These are phyloP conservation scores for Peromyscus maniculatus DNA, from an alignment of 2,113 vertebrate species.

Conservation along the genomic window DNA sequence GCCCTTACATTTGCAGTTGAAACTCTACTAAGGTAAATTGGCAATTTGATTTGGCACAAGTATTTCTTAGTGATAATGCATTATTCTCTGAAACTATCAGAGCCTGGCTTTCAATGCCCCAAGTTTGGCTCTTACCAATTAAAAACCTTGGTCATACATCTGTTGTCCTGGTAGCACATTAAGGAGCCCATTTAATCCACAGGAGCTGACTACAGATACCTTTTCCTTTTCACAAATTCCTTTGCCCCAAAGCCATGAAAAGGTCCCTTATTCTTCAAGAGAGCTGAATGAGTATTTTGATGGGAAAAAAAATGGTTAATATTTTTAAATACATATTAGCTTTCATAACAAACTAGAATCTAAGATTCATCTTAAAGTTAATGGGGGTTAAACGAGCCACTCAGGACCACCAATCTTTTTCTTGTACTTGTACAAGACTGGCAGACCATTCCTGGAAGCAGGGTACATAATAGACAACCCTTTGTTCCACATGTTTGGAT, in stretches of 20 bases:
- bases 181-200: neutral
- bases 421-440: neutral
- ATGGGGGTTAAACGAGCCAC: neutral
- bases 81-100: neutral
- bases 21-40: neutral
- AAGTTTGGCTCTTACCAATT: slow-evolving; percentile 4
- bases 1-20: neutral
- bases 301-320: neutral
- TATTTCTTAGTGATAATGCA: neutral
- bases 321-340: neutral
- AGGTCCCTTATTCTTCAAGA: neutral
- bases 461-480: neutral
- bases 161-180: neutral
- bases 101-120: neutral
- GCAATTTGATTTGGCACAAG: neutral
- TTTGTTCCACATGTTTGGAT: neutral
- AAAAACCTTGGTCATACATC: neutral
- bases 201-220: neutral
- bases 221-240: neutral
- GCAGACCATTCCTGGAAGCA: neutral
- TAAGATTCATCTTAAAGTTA: slow-evolving; percentile 9
- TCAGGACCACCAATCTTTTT: neutral
- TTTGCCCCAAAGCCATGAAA: neutral
- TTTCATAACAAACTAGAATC: neutral
- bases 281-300: neutral